Conservation (phyloP, 2,888 invertebrate species). For the Chaitophorus viminalis region DNA sequence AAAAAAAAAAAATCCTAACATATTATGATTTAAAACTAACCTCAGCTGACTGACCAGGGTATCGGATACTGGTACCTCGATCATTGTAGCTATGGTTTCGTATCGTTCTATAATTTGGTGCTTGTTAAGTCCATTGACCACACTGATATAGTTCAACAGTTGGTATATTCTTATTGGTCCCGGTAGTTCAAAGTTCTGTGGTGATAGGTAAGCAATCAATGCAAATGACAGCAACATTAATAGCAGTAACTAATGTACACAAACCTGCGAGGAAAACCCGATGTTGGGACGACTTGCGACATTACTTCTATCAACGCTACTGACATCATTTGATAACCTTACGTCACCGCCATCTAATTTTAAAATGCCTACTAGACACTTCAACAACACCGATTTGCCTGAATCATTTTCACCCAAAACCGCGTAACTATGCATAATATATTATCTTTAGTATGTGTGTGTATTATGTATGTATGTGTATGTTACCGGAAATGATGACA, state of each 20-base stretch:
- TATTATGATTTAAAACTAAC: background rate
- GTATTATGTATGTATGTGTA: too few species aligned
- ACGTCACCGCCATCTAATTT: slow-evolving; percentile 22
- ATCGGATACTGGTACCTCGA: slow-evolving; percentile 19
- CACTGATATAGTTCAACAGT: background rate
- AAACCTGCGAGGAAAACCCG: slow-evolving; percentile 43
- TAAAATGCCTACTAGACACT: slow-evolving; percentile 18
- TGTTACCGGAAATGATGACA: too few species aligned
- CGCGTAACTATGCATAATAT: slow-evolving; percentile 22
- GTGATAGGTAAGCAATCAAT: background rate
- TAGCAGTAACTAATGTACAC: background rate
- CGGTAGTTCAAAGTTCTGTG: slow-evolving; percentile 5
- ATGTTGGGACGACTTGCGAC: background rate
- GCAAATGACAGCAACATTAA: background rate
- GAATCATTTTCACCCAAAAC: slow-evolving; percentile 41
- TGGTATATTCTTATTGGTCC: background rate
- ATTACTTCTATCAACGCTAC: background rate
- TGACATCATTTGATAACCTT: background rate
- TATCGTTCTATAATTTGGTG: background rate
- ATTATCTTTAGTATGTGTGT: too few species aligned
- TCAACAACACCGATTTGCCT: slow-evolving; percentile 37
- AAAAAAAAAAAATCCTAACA: background rate
- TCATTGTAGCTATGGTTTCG: slow-evolving; percentile 8
- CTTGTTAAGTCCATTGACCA: slow-evolving; percentile 3
- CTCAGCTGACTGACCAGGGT: background rate